These are phyloP conservation scores for Fistularia commersonii DNA, from an alignment of 2,797 vertebrate genomes.

Conservation along the genomic window DNA sequence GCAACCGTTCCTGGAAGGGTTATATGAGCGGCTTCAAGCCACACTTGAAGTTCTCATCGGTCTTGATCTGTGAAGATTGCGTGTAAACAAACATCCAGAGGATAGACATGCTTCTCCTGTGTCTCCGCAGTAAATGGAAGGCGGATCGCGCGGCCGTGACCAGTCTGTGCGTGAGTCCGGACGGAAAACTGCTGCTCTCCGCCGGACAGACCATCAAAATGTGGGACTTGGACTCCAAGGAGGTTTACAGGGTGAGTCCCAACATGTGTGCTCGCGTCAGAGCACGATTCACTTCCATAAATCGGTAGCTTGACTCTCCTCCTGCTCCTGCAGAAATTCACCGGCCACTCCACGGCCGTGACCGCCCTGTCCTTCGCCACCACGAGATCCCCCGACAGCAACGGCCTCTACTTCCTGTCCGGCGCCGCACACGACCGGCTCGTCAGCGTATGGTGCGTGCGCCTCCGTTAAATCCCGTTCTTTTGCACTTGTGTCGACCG, in stretches of 20 bases:
- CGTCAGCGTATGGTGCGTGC: conserved; percentile 92
- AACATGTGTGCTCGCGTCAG: neutral
- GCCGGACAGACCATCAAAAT: conserved; percentile 95
- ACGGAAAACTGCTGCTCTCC: conserved; percentile 93
- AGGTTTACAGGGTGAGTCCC: conserved; percentile 89
- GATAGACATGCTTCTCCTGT: neutral
- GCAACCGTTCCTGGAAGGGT: no score
- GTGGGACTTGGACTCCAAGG: conserved; percentile 98
- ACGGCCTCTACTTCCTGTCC: conserved; percentile 94
- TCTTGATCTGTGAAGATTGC: neutral
- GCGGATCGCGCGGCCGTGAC: conserved; percentile 88
- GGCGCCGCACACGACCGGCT: conserved; percentile 90
- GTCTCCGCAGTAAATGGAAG: conserved; percentile 90
- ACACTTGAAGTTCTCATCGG: no score
- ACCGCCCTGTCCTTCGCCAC: conserved; percentile 91
- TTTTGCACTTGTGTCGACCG: conserved; percentile 1
- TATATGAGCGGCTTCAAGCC: no score
- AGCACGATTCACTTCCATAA: no score
- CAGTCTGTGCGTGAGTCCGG: conserved; percentile 91
- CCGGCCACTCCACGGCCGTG: conserved; percentile 91
- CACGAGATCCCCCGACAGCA: conserved; percentile 83
- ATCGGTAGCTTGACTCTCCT: neutral
- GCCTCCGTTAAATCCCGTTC: neutral
- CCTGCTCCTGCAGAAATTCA: conserved; percentile 84
- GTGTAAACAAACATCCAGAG: neutral